phyloP scores from a whole-genome alignment of 2,797 vertebrate genomes.

The Hybognathus amarus region DNA sequence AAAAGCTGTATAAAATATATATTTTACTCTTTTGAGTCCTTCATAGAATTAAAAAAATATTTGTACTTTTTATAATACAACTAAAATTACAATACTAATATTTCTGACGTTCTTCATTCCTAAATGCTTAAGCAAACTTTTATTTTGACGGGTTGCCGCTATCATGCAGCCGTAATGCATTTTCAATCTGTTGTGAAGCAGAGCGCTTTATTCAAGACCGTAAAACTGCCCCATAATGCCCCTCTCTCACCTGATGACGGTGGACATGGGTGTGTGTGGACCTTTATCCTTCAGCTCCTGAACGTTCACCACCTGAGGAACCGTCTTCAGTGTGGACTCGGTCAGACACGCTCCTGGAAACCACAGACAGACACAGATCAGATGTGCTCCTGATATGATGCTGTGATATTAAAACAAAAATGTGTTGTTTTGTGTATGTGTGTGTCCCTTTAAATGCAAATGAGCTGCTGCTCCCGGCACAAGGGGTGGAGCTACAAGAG shows the following conservation, averaged over 20 bases:
- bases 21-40: too few species aligned
- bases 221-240: neutral
- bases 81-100: neutral
- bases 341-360: conserved; percentile 69
- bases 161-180: neutral
- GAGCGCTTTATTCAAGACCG: neutral
- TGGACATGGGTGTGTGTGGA: conserved; percentile 67
- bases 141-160: neutral
- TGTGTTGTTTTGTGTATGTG: too few species aligned
- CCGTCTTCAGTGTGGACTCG: conserved; percentile 89
- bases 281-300: conserved; percentile 85
- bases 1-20: too few species aligned
- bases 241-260: conserved; percentile 79
- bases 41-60: too few species aligned
- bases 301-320: conserved; percentile 91
- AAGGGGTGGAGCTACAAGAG: too few species aligned
- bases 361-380: conserved; percentile 5
- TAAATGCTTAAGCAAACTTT: neutral
- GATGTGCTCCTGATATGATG: neutral
- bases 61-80: too few species aligned
- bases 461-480: too few species aligned
- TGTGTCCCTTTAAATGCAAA: too few species aligned
- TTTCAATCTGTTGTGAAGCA: neutral
- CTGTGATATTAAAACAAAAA: too few species aligned
- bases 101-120: neutral